Evolutionary conservation across 53 echinoderm and acorn worm species (phyloP).

Genomic region (Zoroaster sp.): DNA sequence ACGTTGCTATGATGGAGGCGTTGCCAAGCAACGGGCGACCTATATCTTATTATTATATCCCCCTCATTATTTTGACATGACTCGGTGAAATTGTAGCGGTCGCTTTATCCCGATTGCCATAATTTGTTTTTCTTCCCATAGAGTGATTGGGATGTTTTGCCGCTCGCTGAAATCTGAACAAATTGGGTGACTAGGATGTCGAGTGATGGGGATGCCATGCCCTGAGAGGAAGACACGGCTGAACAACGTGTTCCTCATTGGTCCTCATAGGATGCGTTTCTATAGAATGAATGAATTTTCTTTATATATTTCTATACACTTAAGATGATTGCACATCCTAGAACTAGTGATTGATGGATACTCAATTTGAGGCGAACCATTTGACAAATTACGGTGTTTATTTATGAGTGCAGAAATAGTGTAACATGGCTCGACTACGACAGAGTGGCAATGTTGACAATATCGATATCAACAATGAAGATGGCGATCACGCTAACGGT

Average conservation of each 20-base stretch:
- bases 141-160: not conserved
- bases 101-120: not conserved
- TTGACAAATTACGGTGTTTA: no score
- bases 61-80: slow-evolving; percentile 11
- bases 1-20: not conserved
- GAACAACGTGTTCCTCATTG: not conserved
- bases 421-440: no score
- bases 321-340: no score
- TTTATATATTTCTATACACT: no score
- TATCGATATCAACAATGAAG: no score
- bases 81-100: not conserved
- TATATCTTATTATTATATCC: not conserved
- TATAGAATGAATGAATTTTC: not conserved
- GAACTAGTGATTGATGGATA: no score
- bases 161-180: not conserved
- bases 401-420: no score
- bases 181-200: not conserved
- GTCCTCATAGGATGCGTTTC: not conserved
- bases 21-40: not conserved
- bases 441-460: no score
- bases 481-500: no score
- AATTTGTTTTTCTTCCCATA: not conserved
- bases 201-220: not conserved
- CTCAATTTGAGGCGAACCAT: no score
- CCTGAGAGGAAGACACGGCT: not conserved